A percentile compares a stretch with the other conserved stretches of the same genome.
Evolutionary conservation across 2,113 vertebrate genomes (phyloP).

Genomic region (Gallinago paraguaiae): DNA sequence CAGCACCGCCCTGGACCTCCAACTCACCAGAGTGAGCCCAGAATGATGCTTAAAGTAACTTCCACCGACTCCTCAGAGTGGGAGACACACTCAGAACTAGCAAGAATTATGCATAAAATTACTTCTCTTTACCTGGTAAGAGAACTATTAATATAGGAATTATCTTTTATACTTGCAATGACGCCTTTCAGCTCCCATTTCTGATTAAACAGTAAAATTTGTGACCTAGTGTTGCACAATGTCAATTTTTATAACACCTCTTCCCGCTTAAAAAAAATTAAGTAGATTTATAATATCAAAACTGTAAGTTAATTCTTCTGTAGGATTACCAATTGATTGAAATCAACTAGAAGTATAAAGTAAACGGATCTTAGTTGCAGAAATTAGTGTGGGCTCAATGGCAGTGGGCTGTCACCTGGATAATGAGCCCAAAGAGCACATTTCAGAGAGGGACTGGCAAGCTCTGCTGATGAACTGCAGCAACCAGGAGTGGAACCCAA

Average conservation of each 20-base stretch:
- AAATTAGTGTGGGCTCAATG: background rate
- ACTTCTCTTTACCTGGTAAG: conserved; percentile 15
- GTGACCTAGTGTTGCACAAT: background rate
- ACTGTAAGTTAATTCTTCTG: conserved; percentile 44
- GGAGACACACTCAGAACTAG: background rate
- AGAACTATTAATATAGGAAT: conserved; percentile 33
- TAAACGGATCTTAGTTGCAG: background rate
- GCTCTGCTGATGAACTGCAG: background rate
- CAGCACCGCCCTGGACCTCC: background rate
- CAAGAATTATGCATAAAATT: background rate
- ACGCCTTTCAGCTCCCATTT: background rate
- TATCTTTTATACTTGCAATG: conserved; percentile 22
- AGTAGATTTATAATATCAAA: conserved; percentile 2
- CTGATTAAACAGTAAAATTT: background rate
- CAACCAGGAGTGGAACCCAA: background rate
- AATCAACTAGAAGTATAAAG: background rate
- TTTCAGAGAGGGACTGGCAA: background rate
- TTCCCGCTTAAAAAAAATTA: background rate
- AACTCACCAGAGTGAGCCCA: background rate
- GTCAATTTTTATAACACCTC: conserved; percentile 33
- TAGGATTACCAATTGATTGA: background rate
- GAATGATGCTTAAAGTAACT: background rate
- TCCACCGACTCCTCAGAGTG: background rate
- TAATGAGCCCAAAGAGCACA: background rate
- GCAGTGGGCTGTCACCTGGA: background rate